These are phyloP conservation scores for Lepidurus arcticus DNA, from an alignment of 1,140 invertebrate genomes.

Conservation along the genomic window DNA sequence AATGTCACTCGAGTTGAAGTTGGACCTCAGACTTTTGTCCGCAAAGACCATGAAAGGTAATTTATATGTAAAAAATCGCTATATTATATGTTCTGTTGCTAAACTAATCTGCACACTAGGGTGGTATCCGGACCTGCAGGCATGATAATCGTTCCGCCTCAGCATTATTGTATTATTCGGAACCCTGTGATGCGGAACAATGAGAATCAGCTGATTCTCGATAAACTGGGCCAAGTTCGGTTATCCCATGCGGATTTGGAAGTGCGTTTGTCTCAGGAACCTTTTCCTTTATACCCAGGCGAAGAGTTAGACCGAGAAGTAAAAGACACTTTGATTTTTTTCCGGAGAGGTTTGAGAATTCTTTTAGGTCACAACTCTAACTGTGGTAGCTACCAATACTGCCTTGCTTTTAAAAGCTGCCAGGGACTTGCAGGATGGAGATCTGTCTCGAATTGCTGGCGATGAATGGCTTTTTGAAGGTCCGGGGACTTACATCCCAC, in stretches of 20 bases:
- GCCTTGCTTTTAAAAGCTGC: constrained; percentile 46
- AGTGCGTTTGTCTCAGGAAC: constrained; percentile 50
- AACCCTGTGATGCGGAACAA: constrained; percentile 47
- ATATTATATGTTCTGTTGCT: neutral
- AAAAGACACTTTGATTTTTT: constrained; percentile 42
- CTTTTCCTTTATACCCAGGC: constrained; percentile 52
- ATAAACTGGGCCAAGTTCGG: constrained; percentile 46
- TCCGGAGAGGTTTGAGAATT: neutral
- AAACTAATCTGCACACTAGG: constrained; percentile 10
- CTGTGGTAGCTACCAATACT: neutral
- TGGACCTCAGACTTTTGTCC: constrained; percentile 50
- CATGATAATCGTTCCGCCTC: constrained; percentile 52
- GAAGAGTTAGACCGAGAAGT: constrained; percentile 46
- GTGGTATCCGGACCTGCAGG: constrained; percentile 41
- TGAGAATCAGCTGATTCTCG: constrained; percentile 43
- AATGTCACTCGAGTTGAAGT: constrained; percentile 51
- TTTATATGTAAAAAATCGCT: too few relatives aligned
- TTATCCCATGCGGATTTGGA: constrained; percentile 49
- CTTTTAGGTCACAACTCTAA: neutral
- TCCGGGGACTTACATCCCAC: constrained; percentile 50
- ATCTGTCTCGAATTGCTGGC: constrained; percentile 46
- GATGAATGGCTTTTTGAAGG: constrained; percentile 53
- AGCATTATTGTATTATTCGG: constrained; percentile 50
- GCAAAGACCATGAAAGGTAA: constrained; percentile 52
- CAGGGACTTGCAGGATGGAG: constrained; percentile 47